Conservation (phyloP, 1,140 invertebrate genomes). For the Polypedilum pembai region DNA sequence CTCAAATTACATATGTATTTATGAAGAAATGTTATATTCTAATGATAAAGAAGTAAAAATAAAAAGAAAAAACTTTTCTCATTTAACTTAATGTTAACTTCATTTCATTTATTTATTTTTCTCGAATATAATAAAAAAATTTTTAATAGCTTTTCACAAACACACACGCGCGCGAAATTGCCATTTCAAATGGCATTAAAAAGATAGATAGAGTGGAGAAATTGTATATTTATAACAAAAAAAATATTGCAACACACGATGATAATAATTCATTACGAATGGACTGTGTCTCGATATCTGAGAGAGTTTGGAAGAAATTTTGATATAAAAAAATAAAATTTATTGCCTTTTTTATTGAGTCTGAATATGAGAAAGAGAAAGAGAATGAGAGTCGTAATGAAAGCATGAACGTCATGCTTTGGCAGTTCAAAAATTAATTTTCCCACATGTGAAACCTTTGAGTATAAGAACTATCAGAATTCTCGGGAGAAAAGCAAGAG, state of each 20-base stretch:
- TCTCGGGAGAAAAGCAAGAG: not conserved
- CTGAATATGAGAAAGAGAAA: not conserved
- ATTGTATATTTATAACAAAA: not conserved
- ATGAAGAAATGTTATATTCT: no score
- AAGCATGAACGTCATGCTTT: not conserved
- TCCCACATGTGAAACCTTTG: not conserved
- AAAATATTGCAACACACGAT: not conserved
- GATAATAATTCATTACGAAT: constrained; percentile 13
- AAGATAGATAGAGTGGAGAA: not conserved
- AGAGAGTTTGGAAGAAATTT: not conserved
- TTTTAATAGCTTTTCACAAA: no score
- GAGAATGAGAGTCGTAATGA: not conserved
- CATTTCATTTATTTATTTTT: not conserved
- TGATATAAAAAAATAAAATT: not conserved
- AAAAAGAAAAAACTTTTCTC: no score
- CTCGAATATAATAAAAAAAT: no score
- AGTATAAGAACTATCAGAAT: not conserved
- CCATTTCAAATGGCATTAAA: not conserved
- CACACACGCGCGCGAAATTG: not conserved
- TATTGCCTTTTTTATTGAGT: not conserved
- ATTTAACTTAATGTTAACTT: not conserved
- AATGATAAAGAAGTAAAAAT: no score
- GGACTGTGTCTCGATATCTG: constrained; percentile 15
- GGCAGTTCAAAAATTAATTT: not conserved
- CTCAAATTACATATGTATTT: no score